Evolutionary conservation across 1,140 invertebrate genomes (phyloP).

Genomic region (Metaphire vulgaris): DNA sequence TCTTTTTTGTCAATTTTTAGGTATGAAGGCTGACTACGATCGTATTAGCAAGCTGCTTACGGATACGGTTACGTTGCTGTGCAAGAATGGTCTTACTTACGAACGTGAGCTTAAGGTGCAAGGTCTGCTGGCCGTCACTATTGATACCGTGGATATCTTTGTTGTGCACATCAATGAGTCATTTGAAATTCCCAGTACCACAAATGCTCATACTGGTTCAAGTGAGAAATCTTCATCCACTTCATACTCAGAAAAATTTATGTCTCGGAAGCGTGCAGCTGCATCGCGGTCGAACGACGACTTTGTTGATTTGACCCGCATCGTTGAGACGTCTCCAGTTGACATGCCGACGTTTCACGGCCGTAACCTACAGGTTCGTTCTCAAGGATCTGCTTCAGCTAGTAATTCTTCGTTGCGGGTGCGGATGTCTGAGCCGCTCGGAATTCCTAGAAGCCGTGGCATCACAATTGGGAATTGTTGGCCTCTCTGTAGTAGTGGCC

Average conservation of each 20-base stretch:
- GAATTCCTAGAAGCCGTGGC: background rate
- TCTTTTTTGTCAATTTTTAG: too few species aligned
- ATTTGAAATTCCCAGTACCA: background rate
- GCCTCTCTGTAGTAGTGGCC: background rate
- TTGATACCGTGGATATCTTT: background rate
- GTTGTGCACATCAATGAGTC: constrained; percentile 4
- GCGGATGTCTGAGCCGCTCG: background rate
- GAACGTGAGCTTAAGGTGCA: background rate
- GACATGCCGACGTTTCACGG: background rate
- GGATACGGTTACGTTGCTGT: background rate
- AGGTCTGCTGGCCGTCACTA: constrained; percentile 2
- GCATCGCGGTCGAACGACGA: background rate
- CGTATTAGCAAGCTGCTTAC: constrained; percentile 4
- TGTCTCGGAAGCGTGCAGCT: background rate
- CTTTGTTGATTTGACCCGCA: background rate
- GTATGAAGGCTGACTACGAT: constrained; percentile 1
- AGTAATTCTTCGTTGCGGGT: background rate
- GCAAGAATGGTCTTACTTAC: constrained; percentile 9
- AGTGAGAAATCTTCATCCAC: background rate
- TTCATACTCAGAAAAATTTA: background rate
- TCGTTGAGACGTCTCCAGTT: background rate
- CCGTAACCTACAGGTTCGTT: background rate
- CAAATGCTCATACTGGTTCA: background rate
- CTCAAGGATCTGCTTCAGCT: background rate
- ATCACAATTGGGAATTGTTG: background rate